Base-by-base conservation (phyloP, 1,140 invertebrate species). In the Chironomus striatipennis region DNA sequence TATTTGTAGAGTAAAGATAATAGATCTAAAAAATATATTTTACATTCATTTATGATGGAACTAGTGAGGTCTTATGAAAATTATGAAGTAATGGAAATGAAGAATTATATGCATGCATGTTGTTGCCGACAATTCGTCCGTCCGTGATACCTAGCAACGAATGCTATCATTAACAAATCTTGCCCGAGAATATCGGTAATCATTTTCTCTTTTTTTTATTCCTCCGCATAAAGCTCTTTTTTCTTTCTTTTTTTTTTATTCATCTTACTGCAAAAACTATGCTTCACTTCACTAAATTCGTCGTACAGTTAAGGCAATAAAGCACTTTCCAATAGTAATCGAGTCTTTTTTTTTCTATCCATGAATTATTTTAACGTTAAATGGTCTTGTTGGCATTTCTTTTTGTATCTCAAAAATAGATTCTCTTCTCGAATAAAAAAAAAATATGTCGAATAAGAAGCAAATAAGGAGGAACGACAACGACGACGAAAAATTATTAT, bases 301-400 rank as follows among this genome's bases (percentile, higher is more conserved):
- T 57, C 47, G n/a, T 57, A 57, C 47, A 57, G 47, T 57, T 57
- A 57, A 57, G 47, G 47, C 47, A 57, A 57, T 57, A 57, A 57
- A 57, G 47, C 47, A 57, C 47, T 57, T 57, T 57, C 47, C 47
- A 57, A 57, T 57, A n/a, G 24, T 34, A 34, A 34, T 34, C 24
- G 24, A 34, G 12, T 57, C 12, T n/a, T n/a, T 57, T 57, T 57
- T 10, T 57, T 57, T 57, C 47, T 12, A 57, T 57, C 47, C 47
- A 57, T 57, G 47, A 57, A 57, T 57, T 57, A 15, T 57, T 57
- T 47, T 47, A 12, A 2, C 47, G 12, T 57, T 15, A 57, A 57
- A 67, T 70, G 65, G 65, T 70, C 47, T 70, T 70, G 65, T 70
- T 70, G 65, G 65, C 65, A 70, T 70, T 70, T 70, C 65, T 70